Base-by-base conservation (phyloP, 1,140 invertebrate genomes). In the Drosophila teissieri region DNA sequence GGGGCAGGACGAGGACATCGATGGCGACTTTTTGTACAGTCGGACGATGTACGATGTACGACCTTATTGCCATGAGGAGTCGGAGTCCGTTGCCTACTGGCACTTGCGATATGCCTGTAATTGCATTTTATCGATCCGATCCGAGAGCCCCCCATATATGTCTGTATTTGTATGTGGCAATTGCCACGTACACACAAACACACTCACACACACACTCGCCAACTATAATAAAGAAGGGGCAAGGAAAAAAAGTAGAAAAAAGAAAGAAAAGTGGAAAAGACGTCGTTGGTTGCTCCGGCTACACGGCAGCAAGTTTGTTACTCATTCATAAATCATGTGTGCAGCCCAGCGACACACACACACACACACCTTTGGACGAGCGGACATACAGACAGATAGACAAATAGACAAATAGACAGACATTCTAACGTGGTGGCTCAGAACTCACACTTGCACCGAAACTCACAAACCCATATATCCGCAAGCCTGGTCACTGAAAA, bases 251-350 rank as follows among this genome's bases (percentile, higher is more conserved):
- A 74, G 48, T 39, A 55, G 57, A 70, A 62, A 67, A 55, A 55
- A 46, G 37, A 64, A 75, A 67, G 52, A 70, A 74, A 69, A 78
- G 57, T 70, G 74, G 67, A 78, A 88, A 88, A 88, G 84, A 88
- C 84, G 83, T 86, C 61, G 78, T 60, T 80, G 67, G 77, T 78
- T 86, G 82, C 68, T 73, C 68, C 36, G 81, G 80, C 84, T 80
- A 88, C 84, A 88, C 84, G 84, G 84, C 77, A 90, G 84, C 84
- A 88, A 88, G 80, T 88, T 89, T 88, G 84, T 88, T 89, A 88
- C 84, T 88, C 84, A 88, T 88, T 88, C 84, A 88, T 88, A 88
- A 88, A 88, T 88, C 84, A 88, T 88, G 84, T 84, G 84, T 88
- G 80, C 84, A 89, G 62, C 85, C 46, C 68, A 72, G 65, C 68